These are phyloP conservation scores for Coluber constrictor DNA, from an alignment of 2,797 vertebrate genomes.

Conservation along the genomic window DNA sequence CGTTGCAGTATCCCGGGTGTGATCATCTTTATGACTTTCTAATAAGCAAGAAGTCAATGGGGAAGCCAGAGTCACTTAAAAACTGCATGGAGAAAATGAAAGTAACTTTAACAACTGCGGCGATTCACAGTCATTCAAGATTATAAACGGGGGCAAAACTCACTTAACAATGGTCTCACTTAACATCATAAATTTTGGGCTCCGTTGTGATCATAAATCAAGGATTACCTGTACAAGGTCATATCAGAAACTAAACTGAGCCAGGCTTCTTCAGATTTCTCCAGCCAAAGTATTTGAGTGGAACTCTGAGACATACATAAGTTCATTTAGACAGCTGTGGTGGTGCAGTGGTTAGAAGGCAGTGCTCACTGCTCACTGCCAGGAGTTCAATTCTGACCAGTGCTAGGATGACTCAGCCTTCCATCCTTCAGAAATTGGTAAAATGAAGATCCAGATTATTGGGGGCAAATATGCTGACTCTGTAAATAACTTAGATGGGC, in stretches of 20 bases:
- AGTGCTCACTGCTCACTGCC: background rate
- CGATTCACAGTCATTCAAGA: too few species aligned
- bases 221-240: background rate
- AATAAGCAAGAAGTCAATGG: background rate
- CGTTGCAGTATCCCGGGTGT: background rate
- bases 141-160: too few species aligned
- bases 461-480: background rate
- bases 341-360: background rate
- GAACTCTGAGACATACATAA: background rate
- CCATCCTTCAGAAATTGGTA: background rate
- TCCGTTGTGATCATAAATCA: background rate
- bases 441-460: background rate
- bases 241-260: background rate
- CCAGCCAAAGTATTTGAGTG: background rate
- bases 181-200: too few species aligned
- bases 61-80: too few species aligned
- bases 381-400: background rate
- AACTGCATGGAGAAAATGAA: too few species aligned
- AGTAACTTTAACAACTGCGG: too few species aligned
- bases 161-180: too few species aligned
- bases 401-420: background rate
- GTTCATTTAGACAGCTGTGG: background rate
- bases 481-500: background rate
- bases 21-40: background rate
- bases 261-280: background rate